Base-by-base conservation (phyloP, 2,888 invertebrate species). In the Linyphia triangularis region DNA sequence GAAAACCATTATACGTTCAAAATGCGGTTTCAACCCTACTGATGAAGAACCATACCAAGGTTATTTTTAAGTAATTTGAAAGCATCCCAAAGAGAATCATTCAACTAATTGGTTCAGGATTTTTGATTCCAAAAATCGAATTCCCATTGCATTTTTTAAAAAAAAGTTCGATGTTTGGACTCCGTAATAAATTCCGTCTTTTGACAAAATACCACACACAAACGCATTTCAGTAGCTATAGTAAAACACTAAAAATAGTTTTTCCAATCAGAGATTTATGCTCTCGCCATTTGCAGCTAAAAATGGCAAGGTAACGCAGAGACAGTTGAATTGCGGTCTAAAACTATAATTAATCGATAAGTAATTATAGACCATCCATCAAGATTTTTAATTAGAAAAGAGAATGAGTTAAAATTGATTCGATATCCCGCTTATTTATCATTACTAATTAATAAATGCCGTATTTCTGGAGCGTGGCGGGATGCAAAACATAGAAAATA, bases 301-400 rank as follows among this genome's bases (percentile, higher is more conserved):
- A 51, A n/a, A 51, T 5, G n/a, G 51, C 13, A 9, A 13, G 51
- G 51, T 1, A 43, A 16, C 16, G 51, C 26, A 24, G 43, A 33
- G 24, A 26, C 26, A 70, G 26, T 26, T 13, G 10, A 70, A 43
- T 16, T 51, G 51, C 24, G 63, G 26, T 13, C n/a, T 30, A 30
- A 30, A 73, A 73, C 69, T 67, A n/a, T 30, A 65, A 85, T 57
- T 51, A 77, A 85, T 85, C 75, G 67, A 69, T 77, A 75, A 69
- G 26, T 69, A 75, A 69, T 67, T 85, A 69, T 28, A n/a, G 67
- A 59, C 28, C 84, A 85, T 85, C 75, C 65, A 85, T 85, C 84
- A 85, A n/a, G 13, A 59, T 69, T 77, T 51, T 67, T 85, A 85
- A 85, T 85, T 85, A 77, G 63, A 77, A 84, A 85, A 70, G 28